Evolutionary conservation across 1,140 invertebrate genomes (phyloP).

Genomic region (Aphelenchoides fujianensis): DNA sequence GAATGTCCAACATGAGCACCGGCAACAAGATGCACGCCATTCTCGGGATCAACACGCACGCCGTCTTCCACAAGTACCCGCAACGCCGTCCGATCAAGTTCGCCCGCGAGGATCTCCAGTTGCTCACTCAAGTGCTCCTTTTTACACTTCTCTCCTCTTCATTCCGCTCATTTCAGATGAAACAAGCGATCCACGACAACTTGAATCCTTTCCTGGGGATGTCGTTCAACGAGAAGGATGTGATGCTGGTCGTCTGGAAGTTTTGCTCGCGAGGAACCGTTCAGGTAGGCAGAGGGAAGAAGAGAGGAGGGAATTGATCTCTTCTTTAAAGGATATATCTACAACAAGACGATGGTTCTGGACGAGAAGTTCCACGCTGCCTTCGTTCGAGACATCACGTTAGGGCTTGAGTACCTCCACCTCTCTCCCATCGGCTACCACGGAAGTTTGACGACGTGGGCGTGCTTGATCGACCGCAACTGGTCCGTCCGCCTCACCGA

Average conservation of each 20-base stretch:
- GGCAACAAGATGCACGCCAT: slow-evolving; percentile 56
- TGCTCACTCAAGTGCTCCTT: too few species aligned
- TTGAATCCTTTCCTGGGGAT: slow-evolving; percentile 60
- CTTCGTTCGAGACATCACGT: slow-evolving; percentile 59
- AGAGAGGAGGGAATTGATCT: neutral
- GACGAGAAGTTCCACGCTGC: slow-evolving; percentile 60
- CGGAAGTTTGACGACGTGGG: slow-evolving; percentile 55
- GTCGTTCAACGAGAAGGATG: slow-evolving; percentile 60
- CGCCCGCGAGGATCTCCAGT: slow-evolving; percentile 46
- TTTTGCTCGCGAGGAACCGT: slow-evolving; percentile 60
- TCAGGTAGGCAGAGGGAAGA: slow-evolving; percentile 37
- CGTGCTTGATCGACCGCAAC: slow-evolving; percentile 60
- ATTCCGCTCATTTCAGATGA: slow-evolving; percentile 42
- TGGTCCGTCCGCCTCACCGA: slow-evolving; percentile 60
- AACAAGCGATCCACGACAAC: slow-evolving; percentile 59
- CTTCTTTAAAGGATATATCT: slow-evolving; percentile 57
- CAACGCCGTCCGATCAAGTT: slow-evolving; percentile 57
- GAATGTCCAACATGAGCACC: slow-evolving; percentile 55
- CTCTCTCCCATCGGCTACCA: slow-evolving; percentile 59
- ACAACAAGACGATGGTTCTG: slow-evolving; percentile 55
- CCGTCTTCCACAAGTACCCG: slow-evolving; percentile 53
- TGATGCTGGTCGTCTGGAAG: slow-evolving; percentile 61
- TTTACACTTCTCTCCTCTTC: neutral
- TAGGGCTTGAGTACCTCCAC: slow-evolving; percentile 61
- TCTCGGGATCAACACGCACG: slow-evolving; percentile 59